Evolutionary conservation across 37 sponge, comb jelly and placozoan species (phyloP), one percentile per base, ranked within the genome.

Genomic region (Lycopodina hypogea): DNA sequence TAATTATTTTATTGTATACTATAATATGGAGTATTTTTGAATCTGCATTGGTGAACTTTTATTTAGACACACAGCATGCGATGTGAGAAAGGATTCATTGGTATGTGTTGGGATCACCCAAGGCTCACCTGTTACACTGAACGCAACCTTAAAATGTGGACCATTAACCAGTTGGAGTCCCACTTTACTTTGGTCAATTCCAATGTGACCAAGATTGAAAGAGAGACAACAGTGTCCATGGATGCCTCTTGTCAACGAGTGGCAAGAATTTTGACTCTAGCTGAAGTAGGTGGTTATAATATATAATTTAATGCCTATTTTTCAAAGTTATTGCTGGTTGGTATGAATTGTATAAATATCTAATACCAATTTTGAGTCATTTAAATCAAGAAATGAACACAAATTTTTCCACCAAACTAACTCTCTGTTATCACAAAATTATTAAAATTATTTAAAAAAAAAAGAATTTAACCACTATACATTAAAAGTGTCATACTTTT

Each of bases 161-260:
- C 22, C 14, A 50, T 82, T 22, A 65, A 28, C 38, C 71, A 69
- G 73, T 72, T 81, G 48, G 88, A 88, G 75, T 53, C 40, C 23
- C 83, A 88, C 55, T 82, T 88, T 37, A 39, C 83, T 41, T 39
- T 57, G 15, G 37, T 88, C 23, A 82, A 77, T 65, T 81, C 88
- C 30, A 34, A 71, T 28, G 55, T 77, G 22, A 37, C 71, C 28
- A 77, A 32, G 26, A 58, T 88, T 38, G 12, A 18, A 9, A 67
- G 76, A 39, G 51, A 58, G 68, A n/a, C n/a, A n/a, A n/a, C n/a
- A n/a, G n/a, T n/a, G n/a, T n/a, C n/a, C n/a, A n/a, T 60, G 28
- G 28, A 29, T n/a, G 6, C 17, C 4, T 23, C 61, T 23, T 60
- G 68, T 68, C 32, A 36, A 24, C 21, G 37, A 65, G 66, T 42